Evolutionary conservation across 1,140 invertebrate genomes (phyloP), one percentile per base, ranked within the genome.

Genomic region (Battus philenor): DNA sequence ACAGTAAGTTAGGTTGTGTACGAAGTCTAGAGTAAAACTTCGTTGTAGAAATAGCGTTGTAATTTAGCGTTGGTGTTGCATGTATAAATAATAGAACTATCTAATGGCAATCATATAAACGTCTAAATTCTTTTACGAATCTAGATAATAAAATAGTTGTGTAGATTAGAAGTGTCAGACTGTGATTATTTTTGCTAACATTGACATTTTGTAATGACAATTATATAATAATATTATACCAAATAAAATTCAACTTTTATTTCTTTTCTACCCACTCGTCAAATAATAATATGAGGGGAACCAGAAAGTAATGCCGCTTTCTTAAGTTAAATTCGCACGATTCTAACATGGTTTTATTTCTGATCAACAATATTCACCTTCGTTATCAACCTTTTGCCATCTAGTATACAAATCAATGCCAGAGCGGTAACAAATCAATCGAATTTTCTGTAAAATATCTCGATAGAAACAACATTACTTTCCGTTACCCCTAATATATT

Each of bases 161-260:
- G 46, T 53, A 58, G 50, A 44, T 49, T 70, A 59, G 54, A 72
- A 71, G 80, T 78, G 74, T 80, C 69, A 64, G 74, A 82, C 80
- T 84, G 80, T 84, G 80, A 84, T 84, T 84, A 75, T 84, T 77
- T 75, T 75, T 84, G 80, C 74, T 84, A 82, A 80, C 76, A 81
- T 80, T 81, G 75, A 81, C 75, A 75, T 80, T 81, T 78, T 84
- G 68, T 84, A 80, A 84, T 81, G 77, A 84, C 76, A 81, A 80
- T 68, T 81, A 76, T 73, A 82, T 64, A 67, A 78, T 80, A 79
- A 77, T 70, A 79, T 59, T 76, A 65, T 81, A 83, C 79, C 74
- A 83, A 80, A 76, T 70, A 67, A 17, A 46, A 41, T 17, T 32
- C 38, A 55, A 36, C 49, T 67, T 63, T 66, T 67, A 47, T 61